A percentile compares a stretch with the other conserved stretches of the same genome.
Evolutionary conservation across 2,113 vertebrate genomes (phyloP).

Genomic region (Falco punctatus): DNA sequence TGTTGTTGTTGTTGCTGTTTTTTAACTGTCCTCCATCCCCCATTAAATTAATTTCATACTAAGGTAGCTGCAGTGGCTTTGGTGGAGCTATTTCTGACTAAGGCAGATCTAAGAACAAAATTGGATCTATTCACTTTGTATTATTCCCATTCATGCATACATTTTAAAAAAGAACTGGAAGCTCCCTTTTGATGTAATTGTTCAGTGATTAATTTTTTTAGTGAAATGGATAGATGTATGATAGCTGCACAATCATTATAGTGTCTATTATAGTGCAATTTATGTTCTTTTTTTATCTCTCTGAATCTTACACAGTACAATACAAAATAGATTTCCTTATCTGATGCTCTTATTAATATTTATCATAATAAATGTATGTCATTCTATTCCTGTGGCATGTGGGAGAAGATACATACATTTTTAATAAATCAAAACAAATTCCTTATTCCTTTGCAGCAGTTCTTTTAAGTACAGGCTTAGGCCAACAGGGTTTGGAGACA

Average conservation of each 20-base stretch:
- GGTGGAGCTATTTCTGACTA: background rate
- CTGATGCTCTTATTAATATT: slow-evolving; percentile 4
- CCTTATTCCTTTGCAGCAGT: background rate
- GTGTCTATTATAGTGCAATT: background rate
- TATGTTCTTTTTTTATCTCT: background rate
- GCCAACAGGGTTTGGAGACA: background rate
- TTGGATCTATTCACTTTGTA: background rate
- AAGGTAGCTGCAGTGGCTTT: background rate
- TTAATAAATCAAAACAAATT: background rate
- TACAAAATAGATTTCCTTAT: background rate
- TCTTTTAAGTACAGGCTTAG: background rate
- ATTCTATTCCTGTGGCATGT: background rate
- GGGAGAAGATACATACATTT: background rate
- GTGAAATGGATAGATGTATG: background rate
- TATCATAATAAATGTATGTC: background rate
- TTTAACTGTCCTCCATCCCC: background rate
- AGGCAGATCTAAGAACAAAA: background rate
- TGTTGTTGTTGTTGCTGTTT: background rate
- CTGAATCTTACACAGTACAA: background rate
- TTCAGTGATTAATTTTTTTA: background rate
- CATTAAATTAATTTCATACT: background rate
- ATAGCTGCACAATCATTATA: background rate
- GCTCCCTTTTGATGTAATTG: background rate
- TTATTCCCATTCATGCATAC: background rate
- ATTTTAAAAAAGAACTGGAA: background rate